phyloP scores from a whole-genome alignment of 2,797 vertebrate genomes.

The Bradypodion ventrale region DNA sequence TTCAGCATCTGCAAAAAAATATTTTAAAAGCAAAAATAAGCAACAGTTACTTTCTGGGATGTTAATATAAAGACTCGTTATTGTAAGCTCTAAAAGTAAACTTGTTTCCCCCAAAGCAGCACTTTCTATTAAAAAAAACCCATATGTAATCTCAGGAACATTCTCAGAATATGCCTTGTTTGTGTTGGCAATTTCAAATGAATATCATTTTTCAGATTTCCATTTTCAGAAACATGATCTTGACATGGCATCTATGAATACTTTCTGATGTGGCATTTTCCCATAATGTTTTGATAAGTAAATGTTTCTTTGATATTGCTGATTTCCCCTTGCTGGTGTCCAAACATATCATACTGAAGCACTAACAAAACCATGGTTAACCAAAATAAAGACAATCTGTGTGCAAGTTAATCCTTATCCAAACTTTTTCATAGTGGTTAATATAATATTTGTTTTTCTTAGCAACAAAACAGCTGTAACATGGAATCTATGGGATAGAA shows the following conservation, averaged over 20 bases:
- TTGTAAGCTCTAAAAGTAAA: neutral
- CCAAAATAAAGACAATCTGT: conserved; percentile 3
- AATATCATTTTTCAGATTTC: conserved; percentile 46
- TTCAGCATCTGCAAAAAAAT: neutral
- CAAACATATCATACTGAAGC: conserved; percentile 13
- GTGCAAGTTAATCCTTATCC: neutral
- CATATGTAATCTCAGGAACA: neutral
- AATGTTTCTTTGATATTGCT: conserved; percentile 25
- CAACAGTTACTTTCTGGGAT: neutral
- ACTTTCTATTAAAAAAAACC: neutral
- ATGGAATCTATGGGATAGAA: neutral
- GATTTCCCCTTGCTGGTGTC: conserved; percentile 16
- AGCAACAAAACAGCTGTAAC: neutral
- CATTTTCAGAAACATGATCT: conserved; percentile 20
- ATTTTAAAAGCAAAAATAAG: neutral
- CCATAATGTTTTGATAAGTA: conserved; percentile 31
- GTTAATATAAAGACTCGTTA: conserved; percentile 12
- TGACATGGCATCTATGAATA: conserved; percentile 11
- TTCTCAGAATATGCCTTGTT: conserved; percentile 43
- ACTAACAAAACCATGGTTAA: conserved; percentile 23
- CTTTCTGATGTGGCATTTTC: conserved; percentile 31
- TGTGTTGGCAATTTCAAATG: conserved; percentile 55
- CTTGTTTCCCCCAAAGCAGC: neutral
- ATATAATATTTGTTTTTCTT: conserved; percentile 6
- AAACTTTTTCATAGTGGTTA: neutral